Conservation (phyloP, 2,888 invertebrate genomes). For the Amblyjoppa fuscipennis region DNA sequence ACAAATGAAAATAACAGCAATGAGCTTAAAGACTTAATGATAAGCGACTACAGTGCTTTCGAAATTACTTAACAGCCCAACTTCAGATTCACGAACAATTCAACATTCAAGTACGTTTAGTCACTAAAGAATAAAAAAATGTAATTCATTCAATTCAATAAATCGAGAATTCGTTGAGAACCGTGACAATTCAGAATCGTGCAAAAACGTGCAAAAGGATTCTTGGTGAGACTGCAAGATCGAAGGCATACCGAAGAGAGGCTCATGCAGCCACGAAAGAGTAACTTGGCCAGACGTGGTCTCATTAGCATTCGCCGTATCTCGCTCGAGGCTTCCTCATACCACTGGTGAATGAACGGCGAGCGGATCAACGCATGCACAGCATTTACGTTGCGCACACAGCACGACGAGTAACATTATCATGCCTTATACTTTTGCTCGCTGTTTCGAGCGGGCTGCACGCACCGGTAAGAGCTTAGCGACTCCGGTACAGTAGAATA, state of each 20-base stretch:
- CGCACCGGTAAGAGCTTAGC: slow-evolving; percentile 25
- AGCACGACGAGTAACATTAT: slow-evolving; percentile 67
- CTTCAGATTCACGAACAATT: too few species aligned
- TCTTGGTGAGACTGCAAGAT: slow-evolving; percentile 46
- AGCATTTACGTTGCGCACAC: slow-evolving; percentile 62
- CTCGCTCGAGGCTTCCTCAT: slow-evolving; percentile 75
- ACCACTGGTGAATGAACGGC: slow-evolving; percentile 78
- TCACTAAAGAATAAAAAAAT: background rate
- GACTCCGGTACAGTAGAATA: background rate
- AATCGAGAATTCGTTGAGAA: slow-evolving; percentile 32
- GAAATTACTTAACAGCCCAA: too few species aligned
- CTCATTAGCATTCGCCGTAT: slow-evolving; percentile 80
- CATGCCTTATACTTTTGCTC: slow-evolving; percentile 49
- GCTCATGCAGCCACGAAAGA: slow-evolving; percentile 21
- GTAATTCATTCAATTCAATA: background rate
- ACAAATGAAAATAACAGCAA: too few species aligned
- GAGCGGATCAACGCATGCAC: slow-evolving; percentile 71
- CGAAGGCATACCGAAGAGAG: slow-evolving; percentile 17
- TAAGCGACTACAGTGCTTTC: too few species aligned
- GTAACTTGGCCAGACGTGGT: slow-evolving; percentile 65
- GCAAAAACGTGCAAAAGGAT: slow-evolving; percentile 57
- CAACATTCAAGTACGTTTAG: too few species aligned
- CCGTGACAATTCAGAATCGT: slow-evolving; percentile 49
- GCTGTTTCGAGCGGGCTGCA: slow-evolving; percentile 61
- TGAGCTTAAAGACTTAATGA: too few species aligned